Evolutionary conservation across 2,113 vertebrate genomes (phyloP), one percentile per base, ranked within the genome.

Genomic region (Triplophysa siluroides): DNA sequence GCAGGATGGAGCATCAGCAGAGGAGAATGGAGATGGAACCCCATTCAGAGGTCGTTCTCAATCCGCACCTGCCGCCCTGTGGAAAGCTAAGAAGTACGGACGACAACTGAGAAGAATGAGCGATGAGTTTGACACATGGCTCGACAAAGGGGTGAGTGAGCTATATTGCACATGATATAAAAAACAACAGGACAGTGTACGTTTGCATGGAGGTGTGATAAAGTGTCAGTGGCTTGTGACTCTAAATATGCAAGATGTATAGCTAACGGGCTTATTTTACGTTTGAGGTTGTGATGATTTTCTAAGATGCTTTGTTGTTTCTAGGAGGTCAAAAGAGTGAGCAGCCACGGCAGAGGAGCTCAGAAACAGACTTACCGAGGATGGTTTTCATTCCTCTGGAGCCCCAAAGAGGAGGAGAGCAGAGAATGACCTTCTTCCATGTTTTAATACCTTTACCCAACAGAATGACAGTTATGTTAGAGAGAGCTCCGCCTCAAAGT

Each of bases 41-140:
- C 80, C 83, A 1, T 93, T 94, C 62, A 89, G 94, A 16, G 86
- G 85, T 3, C 91, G 93, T 61, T 94, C 93, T 0, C 88, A 85
- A 18, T 94, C 94, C 0, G 94, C 93, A 29, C 94, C 94, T 1
- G 90, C 93, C 13, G 91, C 88, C 2, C 85, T 94, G 66, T 92
- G 91, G 91, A 92, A 91, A 0, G 94, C 94, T 3, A 88, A 85
- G 76, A 90, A 89, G 1, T 94, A 94, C 0, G 94, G 94, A 9
- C 89, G 91, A 8, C 92, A 94, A 72, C 88, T 94, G 43, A 89
- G 93, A 58, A 85, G 93, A 78, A 94, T 94, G 94, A 94, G 94
- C 50, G 94, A 94, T 16, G 94, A 94, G 77, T 94, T 94, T 56
- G 88, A 93, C 72, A 88, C 85, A 45, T 90, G 88, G 14, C 89